Evolutionary conservation across 2,113 vertebrate genomes (phyloP), one percentile per base, ranked within the genome.

Genomic region (Gambusia affinis): DNA sequence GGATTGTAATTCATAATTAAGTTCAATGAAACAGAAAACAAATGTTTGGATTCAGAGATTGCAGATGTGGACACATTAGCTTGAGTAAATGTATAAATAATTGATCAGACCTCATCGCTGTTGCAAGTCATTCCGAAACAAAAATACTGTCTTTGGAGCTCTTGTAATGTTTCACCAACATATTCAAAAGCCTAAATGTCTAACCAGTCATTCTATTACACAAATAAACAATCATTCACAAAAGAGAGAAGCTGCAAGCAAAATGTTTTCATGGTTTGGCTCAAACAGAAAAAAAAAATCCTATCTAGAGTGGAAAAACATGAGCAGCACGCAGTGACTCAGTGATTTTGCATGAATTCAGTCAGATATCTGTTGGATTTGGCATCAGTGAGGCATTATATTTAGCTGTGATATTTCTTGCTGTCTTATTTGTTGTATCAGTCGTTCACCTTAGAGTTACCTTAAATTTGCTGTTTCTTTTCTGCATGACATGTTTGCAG

Each of bases 311-410:
- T 63, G 33, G 35, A 72, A 76, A 70, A 82, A 30, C 63, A 72
- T 24, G 47, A 74, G 60, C 60, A n/a, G 71, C 79, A 47, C 29
- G 71, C 51, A 57, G 51, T 87, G 83, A 89, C 80, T 87, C 82
- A 75, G 79, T 75, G 60, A 78, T 82, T 73, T 67, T 12, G 44
- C 27, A 24, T 57, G 57, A 57, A 61, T 37, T n/a, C 39, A 24
- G 33, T 65, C 72, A 68, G 67, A 51, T 63, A 24, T 64, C 30
- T 68, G 54, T 57, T 19, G 22, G 51, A 10, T 57, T 57, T 11
- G 51, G 24, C 51, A n/a, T 57, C 24, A 57, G 51, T 57, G 51
- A 57, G 24, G 22, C 51, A 57, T 24, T 57, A n/a, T 24, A 57
- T 24, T 57, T 57, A 57, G 62, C 64, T 15, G 30, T 39, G 68